Evolutionary conservation across 2,797 vertebrate genomes (phyloP).

Genomic region (Decapterus maruadsi): DNA sequence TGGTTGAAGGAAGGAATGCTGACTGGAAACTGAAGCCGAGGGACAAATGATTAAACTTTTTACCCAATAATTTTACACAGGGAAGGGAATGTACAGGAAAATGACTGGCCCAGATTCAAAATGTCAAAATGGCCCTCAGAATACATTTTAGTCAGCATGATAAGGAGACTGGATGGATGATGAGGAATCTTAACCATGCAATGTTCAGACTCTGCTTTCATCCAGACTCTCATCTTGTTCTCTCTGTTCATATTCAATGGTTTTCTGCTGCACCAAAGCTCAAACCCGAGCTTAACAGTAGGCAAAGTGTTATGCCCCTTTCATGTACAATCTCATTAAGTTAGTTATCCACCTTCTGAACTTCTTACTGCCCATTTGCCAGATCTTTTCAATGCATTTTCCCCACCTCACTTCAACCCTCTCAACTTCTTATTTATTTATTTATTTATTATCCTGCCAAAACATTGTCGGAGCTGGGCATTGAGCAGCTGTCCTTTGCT

Average conservation of each 20-base stretch:
- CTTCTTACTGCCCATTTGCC: constrained; percentile 14
- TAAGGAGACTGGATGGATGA: constrained; percentile 11
- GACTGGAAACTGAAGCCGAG: constrained; percentile 18
- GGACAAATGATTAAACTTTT: constrained; percentile 14
- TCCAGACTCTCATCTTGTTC: constrained; percentile 8
- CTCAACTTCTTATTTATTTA: constrained; percentile 16
- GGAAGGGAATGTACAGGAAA: not conserved
- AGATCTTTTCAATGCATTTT: constrained; percentile 24
- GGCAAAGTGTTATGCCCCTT: not conserved
- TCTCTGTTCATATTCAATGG: constrained; percentile 9
- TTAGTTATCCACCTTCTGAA: constrained; percentile 16
- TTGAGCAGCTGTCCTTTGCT: constrained; percentile 53
- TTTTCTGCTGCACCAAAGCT: constrained; percentile 11
- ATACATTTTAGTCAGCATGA: constrained; percentile 24
- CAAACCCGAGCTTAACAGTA: constrained; percentile 11
- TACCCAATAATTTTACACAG: not conserved
- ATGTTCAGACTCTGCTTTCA: not conserved
- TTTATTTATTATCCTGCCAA: constrained; percentile 31
- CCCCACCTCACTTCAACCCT: constrained; percentile 18
- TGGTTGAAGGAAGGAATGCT: constrained; percentile 11
- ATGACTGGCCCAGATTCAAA: constrained; percentile 5
- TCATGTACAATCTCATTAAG: constrained; percentile 39
- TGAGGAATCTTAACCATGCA: constrained; percentile 25
- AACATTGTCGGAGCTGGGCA: constrained; percentile 34
- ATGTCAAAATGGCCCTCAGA: constrained; percentile 43